phyloP scores from a whole-genome alignment of 2,113 vertebrate species.

The Rhinolophus ferrumequinum region DNA sequence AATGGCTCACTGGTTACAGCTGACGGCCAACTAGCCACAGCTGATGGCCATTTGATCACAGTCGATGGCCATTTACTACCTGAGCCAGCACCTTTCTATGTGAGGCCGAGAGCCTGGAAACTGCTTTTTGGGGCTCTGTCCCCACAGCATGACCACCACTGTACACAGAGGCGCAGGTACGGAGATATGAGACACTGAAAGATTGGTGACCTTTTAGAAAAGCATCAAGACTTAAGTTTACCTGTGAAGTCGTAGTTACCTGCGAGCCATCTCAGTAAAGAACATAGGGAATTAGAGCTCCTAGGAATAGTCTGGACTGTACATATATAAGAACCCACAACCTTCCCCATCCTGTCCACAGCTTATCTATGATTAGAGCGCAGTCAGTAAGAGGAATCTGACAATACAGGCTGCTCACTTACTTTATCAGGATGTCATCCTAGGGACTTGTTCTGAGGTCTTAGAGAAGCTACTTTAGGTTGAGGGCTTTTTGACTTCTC shows the following conservation, averaged over 20 bases:
- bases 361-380: neutral
- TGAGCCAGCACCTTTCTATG: too few relatives aligned
- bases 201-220: neutral
- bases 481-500: neutral
- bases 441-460: neutral
- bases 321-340: neutral
- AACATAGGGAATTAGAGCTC: neutral
- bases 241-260: neutral
- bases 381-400: neutral
- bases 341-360: neutral
- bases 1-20: too few relatives aligned
- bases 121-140: too few relatives aligned
- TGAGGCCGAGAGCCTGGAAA: too few relatives aligned
- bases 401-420: neutral
- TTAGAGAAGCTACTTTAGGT: neutral
- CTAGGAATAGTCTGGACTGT: too few relatives aligned
- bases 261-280: neutral
- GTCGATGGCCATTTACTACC: too few relatives aligned
- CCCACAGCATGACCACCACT: fast-evolving
- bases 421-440: neutral
- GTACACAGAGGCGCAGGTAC: neutral
- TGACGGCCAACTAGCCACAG: too few relatives aligned
- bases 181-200: neutral
- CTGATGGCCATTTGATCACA: too few relatives aligned
- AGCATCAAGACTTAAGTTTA: neutral